Evolutionary conservation across 2,888 invertebrate genomes (phyloP), one percentile per base, ranked within the genome.

Genomic region (Exocentrus adspersus): DNA sequence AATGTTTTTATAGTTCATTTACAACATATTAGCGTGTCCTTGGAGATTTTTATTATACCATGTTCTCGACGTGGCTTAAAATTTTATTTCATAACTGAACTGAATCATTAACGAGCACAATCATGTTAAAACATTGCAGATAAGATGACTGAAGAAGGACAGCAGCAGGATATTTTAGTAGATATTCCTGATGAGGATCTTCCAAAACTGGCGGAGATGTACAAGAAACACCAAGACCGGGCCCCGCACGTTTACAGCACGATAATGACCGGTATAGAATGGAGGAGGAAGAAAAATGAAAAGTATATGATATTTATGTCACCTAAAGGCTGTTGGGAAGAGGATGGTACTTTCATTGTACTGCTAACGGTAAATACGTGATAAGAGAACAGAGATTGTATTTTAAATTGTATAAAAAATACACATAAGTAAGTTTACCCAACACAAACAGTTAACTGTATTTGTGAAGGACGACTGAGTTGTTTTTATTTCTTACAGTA

Each of bases 111-210:
- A n/a, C n/a, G n/a, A n/a, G n/a, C n/a, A n/a, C n/a, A n/a, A n/a
- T n/a, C n/a, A n/a, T n/a, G n/a, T n/a, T 24, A 7, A 5, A 24
- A 24, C 24, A 7, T 24, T 24, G 4, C 7, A 48, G 48, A 9
- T 2, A 41, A 53, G 21, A 37, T 41, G 41, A 4, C 28, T 46
- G 32, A 42, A 12, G 19, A 7, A 7, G 17, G n/a, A n/a, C n/a
- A n/a, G n/a, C n/a, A 41, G n/a, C 21, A 21, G 1, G 59, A 59
- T 17, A 59, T 59, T 50, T 59, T 59, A 17, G 50, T 50, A 16
- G 42, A 45, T 12, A 60, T 60, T 6, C 53, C 60, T 1, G 60
- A 60, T 19, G 53, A 60, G 16, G 60, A 60, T 16, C 28, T 60
- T 6, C 53, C 60, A 53, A 53, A 60, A 43, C 20, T 60, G 12